Percentiles rank a stretch among this genome's conserved stretches.
These are phyloP conservation scores for Paracanthobrama guichenoti DNA, from an alignment of 2,113 vertebrate species.

Conservation along the genomic window DNA sequence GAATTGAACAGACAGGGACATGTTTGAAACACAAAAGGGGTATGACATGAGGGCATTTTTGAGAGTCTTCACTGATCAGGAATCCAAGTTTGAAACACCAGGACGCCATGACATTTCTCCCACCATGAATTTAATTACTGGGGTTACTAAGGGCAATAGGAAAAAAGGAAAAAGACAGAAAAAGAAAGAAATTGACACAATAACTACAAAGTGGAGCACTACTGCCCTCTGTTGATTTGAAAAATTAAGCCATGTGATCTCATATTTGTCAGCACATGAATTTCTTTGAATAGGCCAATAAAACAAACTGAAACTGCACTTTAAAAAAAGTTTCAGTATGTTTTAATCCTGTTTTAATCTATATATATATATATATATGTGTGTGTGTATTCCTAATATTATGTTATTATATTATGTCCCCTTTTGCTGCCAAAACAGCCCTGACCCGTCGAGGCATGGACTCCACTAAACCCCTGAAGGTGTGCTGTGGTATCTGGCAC, in stretches of 20 bases:
- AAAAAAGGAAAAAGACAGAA: slow-evolving; percentile 30
- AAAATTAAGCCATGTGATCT: background rate
- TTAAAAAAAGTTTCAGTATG: background rate
- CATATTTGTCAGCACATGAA: background rate
- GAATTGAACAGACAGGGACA: slow-evolving; percentile 13
- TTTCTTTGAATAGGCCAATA: background rate
- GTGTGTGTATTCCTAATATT: no score
- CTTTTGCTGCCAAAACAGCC: no score
- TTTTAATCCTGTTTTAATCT: background rate
- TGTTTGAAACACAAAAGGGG: slow-evolving; percentile 21
- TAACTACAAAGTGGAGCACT: slow-evolving; percentile 42
- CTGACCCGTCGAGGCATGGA: no score
- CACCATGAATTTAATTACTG: slow-evolving; percentile 53
- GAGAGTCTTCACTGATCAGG: slow-evolving; percentile 44
- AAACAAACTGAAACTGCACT: background rate
- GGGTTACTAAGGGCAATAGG: slow-evolving; percentile 61
- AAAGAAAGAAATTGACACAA: slow-evolving; percentile 49
- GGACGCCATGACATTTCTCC: slow-evolving; percentile 47
- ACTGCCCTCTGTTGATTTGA: slow-evolving; percentile 72
- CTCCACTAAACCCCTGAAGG: no score
- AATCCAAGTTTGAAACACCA: slow-evolving; percentile 49
- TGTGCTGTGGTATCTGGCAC: no score
- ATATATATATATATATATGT: no score
- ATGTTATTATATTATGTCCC: no score
- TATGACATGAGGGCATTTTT: slow-evolving; percentile 31